Evolutionary conservation across 1,140 invertebrate species (phyloP).

Genomic region (Rhynchophorus ferrugineus): DNA sequence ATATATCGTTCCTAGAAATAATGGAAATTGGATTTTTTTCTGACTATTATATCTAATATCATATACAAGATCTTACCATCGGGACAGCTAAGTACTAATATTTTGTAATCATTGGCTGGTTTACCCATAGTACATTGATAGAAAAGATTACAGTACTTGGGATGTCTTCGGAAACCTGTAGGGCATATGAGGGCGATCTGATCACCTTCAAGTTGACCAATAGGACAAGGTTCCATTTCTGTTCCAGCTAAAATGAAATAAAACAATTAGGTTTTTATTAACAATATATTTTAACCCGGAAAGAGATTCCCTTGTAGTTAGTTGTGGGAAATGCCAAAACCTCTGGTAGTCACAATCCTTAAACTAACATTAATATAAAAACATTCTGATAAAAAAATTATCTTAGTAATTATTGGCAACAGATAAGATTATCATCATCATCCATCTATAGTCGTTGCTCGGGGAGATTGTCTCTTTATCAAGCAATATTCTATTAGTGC

Average conservation of each 20-base stretch:
- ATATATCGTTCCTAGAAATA: constrained; percentile 51
- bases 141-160: constrained; percentile 74
- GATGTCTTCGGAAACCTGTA: constrained; percentile 72
- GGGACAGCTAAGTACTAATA: constrained; percentile 65
- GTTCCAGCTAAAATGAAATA: constrained; percentile 3
- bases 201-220: constrained; percentile 46
- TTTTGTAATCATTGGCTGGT: constrained; percentile 59
- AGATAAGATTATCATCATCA: too few relatives aligned
- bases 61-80: constrained; percentile 41
- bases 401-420: too few relatives aligned
- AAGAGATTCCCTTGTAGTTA: too few relatives aligned
- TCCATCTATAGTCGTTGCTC: too few relatives aligned
- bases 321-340: too few relatives aligned
- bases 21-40: not conserved
- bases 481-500: too few relatives aligned
- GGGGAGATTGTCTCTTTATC: too few relatives aligned
- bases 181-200: constrained; percentile 68
- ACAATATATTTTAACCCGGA: not conserved
- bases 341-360: too few relatives aligned
- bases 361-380: too few relatives aligned
- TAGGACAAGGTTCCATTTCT: constrained; percentile 30
- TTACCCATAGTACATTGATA: constrained; percentile 67
- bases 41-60: too few relatives aligned
- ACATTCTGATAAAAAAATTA: too few relatives aligned
- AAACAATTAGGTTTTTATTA: constrained; percentile 6